Percentiles rank a stretch among this genome's conserved stretches.
phyloP scores from a whole-genome alignment of 1,140 invertebrate genomes.

The Drosophila pallidifrons region DNA sequence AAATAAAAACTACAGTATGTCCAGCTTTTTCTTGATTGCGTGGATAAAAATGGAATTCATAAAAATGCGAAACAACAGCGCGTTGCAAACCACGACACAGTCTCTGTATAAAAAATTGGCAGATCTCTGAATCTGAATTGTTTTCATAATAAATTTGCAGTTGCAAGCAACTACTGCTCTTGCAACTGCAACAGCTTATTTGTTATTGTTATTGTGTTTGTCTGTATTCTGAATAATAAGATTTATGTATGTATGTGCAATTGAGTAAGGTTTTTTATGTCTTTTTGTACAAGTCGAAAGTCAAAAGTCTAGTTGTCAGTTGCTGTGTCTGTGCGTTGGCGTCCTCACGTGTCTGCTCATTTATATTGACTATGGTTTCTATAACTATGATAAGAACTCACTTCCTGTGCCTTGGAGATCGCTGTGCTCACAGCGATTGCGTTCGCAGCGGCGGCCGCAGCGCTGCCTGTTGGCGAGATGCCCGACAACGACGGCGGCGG shows the following conservation, averaged over 20 bases:
- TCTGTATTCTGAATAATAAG: slow-evolving; percentile 29
- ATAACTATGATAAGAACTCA: slow-evolving; percentile 85
- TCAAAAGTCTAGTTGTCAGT: slow-evolving; percentile 20
- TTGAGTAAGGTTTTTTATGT: slow-evolving; percentile 19
- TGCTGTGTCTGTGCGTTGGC: slow-evolving; percentile 27
- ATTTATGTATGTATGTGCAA: slow-evolving; percentile 34
- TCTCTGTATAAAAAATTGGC: slow-evolving; percentile 37
- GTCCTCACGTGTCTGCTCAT: slow-evolving; percentile 56
- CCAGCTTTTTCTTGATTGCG: slow-evolving; percentile 29
- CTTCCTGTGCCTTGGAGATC: slow-evolving; percentile 84
- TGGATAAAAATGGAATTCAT: slow-evolving; percentile 68
- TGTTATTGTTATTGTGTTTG: slow-evolving; percentile 15
- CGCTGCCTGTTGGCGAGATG: slow-evolving; percentile 73
- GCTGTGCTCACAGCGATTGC: slow-evolving; percentile 80
- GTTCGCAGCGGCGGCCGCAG: slow-evolving; percentile 51
- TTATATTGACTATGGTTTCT: slow-evolving; percentile 85
- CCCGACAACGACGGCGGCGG: slow-evolving; percentile 66
- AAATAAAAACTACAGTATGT: slow-evolving; percentile 43
- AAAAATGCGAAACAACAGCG: slow-evolving; percentile 55
- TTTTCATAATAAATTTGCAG: not conserved
- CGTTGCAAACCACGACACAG: slow-evolving; percentile 46
- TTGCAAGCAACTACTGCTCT: not conserved
- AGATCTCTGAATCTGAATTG: slow-evolving; percentile 21
- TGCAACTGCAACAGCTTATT: slow-evolving; percentile 30
- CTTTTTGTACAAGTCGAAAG: slow-evolving; percentile 23